phyloP scores from a whole-genome alignment of 2,888 invertebrate species.

The Chrysina gloriosa region DNA sequence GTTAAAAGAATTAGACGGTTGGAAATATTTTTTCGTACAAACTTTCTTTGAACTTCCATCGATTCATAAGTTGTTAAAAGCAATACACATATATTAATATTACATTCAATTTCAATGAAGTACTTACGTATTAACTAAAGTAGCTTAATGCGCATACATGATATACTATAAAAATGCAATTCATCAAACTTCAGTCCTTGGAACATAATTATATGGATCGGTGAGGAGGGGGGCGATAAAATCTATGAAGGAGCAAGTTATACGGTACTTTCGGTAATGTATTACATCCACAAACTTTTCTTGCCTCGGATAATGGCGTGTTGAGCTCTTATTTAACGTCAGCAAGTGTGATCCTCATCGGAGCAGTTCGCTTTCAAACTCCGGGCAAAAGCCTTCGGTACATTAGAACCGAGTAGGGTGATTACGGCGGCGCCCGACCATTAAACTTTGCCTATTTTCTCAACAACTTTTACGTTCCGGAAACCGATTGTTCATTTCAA shows the following conservation, averaged over 20 bases:
- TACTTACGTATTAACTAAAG: too few species aligned
- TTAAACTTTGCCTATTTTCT: slow-evolving; percentile 16
- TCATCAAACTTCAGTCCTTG: too few species aligned
- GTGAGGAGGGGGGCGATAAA: not conserved
- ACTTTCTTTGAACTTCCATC: too few species aligned
- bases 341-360: slow-evolving; percentile 47
- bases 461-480: slow-evolving; percentile 11
- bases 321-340: slow-evolving; percentile 52
- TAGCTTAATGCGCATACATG: too few species aligned
- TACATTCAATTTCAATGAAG: too few species aligned
- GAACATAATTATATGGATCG: slow-evolving; percentile 7
- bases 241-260: slow-evolving; percentile 2
- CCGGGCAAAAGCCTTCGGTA: slow-evolving; percentile 23
- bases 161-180: too few species aligned
- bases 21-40: too few species aligned
- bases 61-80: too few species aligned
- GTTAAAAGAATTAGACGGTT: too few species aligned
- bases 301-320: slow-evolving; percentile 52
- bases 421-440: slow-evolving; percentile 2
- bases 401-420: not conserved
- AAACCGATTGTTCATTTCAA: not conserved
- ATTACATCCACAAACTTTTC: slow-evolving; percentile 44
- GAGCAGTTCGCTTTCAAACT: slow-evolving; percentile 43
- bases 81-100: too few species aligned
- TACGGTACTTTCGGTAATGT: slow-evolving; percentile 35